Base-by-base conservation (phyloP, 2,797 vertebrate genomes). In the Yasuhikotakia modesta region DNA sequence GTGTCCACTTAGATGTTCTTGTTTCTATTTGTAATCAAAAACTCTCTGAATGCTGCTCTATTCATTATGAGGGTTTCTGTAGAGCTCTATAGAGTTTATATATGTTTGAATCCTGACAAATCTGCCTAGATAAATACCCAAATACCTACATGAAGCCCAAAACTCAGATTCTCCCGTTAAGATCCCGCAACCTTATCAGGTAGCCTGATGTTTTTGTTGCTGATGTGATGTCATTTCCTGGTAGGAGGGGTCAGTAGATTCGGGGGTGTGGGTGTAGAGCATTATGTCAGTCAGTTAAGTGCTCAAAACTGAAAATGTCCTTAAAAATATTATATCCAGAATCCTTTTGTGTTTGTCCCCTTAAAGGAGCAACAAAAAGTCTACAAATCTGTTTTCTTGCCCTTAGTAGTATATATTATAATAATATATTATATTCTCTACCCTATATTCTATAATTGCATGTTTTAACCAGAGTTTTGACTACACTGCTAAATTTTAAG, bases 41-140 rank as follows among this genome's bases (percentile, higher is more conserved):
- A 75, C 81, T 75, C 64, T 84, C 79, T 81, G 76, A 83, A 79
- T 75, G 81, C 83, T 86, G 85, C 83, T 86, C 74, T 72, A 66
- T 78, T 73, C 81, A 80, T 84, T 68, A 70, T 52, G 78, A 78
- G 46, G 77, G 82, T 83, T 73, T 63, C 24, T 71, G 57, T 64
- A 79, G 61, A 81, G 67, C 61, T 83, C 48, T 69, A 73, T 50
- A 79, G 50, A 43, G 80, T 83, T 77, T 71, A 39, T 68, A 58
- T 55, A 27, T 27, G 70, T 58, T n/a, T 13, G 48, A 82, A 79
- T 50, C n/a, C 22, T 79, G 52, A 68, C 53, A 78, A 70, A 82
- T 67, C 70, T 68, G 74, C 73, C 32, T 79, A 82, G 78, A 50
- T 32, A 57, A 79, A 82, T 74, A 57, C 75, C 64, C 57, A 76